A percentile compares a stretch with the other conserved stretches of the same genome.
Evolutionary conservation across 2,797 vertebrate genomes (phyloP).

Genomic region (Acanthornis magna): DNA sequence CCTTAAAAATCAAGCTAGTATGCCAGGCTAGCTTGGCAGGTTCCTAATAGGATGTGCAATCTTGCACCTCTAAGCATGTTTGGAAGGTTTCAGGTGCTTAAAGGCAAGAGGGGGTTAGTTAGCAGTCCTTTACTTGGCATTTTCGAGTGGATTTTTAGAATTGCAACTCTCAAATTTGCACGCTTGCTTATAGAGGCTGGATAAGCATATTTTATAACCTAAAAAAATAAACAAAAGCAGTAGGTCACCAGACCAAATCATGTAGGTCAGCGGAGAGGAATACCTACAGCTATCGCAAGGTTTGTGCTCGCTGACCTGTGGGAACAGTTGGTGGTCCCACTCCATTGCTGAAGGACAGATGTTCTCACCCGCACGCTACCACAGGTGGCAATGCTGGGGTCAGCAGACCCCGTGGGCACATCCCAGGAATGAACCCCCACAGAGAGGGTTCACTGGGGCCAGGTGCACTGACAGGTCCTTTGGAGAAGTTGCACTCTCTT

Average conservation of each 20-base stretch:
- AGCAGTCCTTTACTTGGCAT: neutral
- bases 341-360: slow-evolving; percentile 47
- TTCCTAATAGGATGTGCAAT: slow-evolving; percentile 30
- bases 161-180: neutral
- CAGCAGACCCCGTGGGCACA: neutral
- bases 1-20: slow-evolving; percentile 25
- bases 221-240: slow-evolving; percentile 59
- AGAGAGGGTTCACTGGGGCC: neutral
- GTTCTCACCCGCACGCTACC: neutral
- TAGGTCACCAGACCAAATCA: slow-evolving; percentile 63
- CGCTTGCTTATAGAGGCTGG: slow-evolving; percentile 16
- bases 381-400: slow-evolving; percentile 7
- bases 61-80: slow-evolving; percentile 5
- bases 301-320: slow-evolving; percentile 55
- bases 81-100: slow-evolving; percentile 22
- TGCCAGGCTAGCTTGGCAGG: neutral
- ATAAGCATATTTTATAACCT: slow-evolving; percentile 56
- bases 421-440: neutral
- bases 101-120: neutral
- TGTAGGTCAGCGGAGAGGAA: slow-evolving; percentile 66
- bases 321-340: slow-evolving; percentile 53
- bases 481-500: neutral
- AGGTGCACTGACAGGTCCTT: neutral
- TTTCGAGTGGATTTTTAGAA: slow-evolving; percentile 1
- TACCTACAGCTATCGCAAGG: slow-evolving; percentile 1